Percentiles rank a stretch among this genome's conserved stretches.
These are phyloP conservation scores for Polyommatus icarus DNA, from an alignment of 2,888 invertebrate genomes.

Conservation along the genomic window DNA sequence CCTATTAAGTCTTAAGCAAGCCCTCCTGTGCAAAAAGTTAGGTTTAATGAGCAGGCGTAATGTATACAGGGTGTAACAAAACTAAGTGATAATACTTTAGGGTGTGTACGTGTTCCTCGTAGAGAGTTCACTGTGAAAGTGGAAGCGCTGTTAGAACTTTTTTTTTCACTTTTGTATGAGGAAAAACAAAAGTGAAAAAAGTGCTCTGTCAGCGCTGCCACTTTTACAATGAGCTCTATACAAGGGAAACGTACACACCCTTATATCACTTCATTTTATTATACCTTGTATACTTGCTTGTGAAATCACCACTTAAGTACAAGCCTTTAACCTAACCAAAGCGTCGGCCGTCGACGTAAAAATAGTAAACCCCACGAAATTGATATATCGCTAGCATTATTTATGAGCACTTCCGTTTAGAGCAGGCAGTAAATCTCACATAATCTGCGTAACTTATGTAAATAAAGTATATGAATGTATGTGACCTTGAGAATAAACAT, in stretches of 20 bases:
- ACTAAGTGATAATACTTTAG: too few species aligned
- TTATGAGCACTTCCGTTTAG: conserved; percentile 20
- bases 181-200: too few species aligned
- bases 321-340: neutral
- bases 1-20: neutral
- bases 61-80: neutral
- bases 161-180: too few species aligned
- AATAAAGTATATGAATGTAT: neutral
- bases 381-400: conserved; percentile 18
- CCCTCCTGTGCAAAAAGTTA: neutral
- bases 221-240: too few species aligned
- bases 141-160: too few species aligned
- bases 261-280: too few species aligned
- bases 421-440: conserved; percentile 13
- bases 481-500: neutral
- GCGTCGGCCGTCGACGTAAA: neutral
- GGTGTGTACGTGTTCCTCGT: too few species aligned
- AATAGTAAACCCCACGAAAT: neutral
- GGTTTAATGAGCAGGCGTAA: neutral
- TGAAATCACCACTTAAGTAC: neutral
- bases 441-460: conserved; percentile 15
- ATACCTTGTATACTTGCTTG: neutral
- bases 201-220: too few species aligned
- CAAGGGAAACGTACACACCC: too few species aligned
- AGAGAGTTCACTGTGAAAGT: too few species aligned